Evolutionary conservation across 2,888 invertebrate species (phyloP).

Genomic region (Timema podura): DNA sequence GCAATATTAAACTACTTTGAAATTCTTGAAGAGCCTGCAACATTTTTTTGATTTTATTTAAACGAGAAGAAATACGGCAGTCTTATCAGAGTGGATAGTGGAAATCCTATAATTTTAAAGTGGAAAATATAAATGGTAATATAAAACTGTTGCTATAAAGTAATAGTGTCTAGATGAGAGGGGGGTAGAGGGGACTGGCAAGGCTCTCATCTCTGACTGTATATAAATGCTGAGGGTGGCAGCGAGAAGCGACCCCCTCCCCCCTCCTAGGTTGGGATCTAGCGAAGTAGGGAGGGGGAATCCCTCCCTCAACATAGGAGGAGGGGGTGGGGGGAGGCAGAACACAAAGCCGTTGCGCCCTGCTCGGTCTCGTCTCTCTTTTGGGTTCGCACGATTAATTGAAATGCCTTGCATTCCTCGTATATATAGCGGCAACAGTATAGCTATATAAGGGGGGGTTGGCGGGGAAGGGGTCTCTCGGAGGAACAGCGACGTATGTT

Average conservation of each 20-base stretch:
- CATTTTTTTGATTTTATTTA: too few relatives aligned
- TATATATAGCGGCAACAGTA: slow-evolving; percentile 20
- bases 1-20: too few relatives aligned
- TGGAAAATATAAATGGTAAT: background rate
- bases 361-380: slow-evolving; percentile 26
- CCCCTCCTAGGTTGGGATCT: background rate
- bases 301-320: slow-evolving; percentile 5
- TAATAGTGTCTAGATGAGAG: background rate
- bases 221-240: background rate
- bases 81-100: too few relatives aligned
- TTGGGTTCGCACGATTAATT: slow-evolving; percentile 38
- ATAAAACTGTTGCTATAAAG: slow-evolving; percentile 3
- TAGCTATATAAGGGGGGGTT: slow-evolving; percentile 12
- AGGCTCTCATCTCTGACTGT: background rate
- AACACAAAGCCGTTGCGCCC: slow-evolving; percentile 27
- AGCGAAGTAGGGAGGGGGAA: slow-evolving; percentile 5
- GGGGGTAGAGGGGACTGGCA: background rate
- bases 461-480: too few relatives aligned
- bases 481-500: too few relatives aligned
- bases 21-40: too few relatives aligned
- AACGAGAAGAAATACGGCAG: too few relatives aligned
- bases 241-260: background rate
- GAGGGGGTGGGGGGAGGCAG: slow-evolving; percentile 22
- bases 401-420: slow-evolving; percentile 39
- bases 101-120: too few relatives aligned